Evolutionary conservation across 2,113 vertebrate genomes (phyloP).

Genomic region (Crotalus helleri): DNA sequence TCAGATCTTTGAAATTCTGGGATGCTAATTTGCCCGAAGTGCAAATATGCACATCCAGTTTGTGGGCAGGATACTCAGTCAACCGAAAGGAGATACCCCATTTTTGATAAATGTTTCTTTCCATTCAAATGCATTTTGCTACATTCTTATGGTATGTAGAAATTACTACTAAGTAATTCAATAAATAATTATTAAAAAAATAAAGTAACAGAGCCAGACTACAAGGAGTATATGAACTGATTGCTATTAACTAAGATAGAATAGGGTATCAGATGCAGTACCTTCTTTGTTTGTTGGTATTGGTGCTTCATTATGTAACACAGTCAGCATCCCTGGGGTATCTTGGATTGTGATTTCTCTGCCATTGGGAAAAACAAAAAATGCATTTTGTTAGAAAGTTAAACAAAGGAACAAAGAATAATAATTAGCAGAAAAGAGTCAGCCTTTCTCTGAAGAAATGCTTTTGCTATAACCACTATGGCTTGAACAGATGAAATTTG

Average conservation of each 20-base stretch:
- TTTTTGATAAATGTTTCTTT: background rate
- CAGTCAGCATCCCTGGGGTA: conserved; percentile 25
- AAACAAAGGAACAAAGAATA: background rate
- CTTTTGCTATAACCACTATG: background rate
- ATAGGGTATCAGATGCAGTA: conserved; percentile 12
- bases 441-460: background rate
- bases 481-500: background rate
- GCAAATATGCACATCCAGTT: background rate
- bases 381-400: background rate
- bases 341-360: conserved; percentile 53
- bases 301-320: conserved; percentile 43
- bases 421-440: background rate
- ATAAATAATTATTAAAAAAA: background rate
- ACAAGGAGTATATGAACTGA: background rate
- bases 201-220: background rate
- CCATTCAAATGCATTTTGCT: background rate
- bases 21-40: background rate
- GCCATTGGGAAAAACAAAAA: background rate
- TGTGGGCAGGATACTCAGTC: background rate
- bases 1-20: background rate
- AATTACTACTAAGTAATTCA: background rate
- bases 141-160: background rate
- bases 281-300: conserved; percentile 39
- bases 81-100: background rate
- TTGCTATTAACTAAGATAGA: background rate